phyloP scores from a whole-genome alignment of 2,113 vertebrate species.

The Oplegnathus fasciatus region DNA sequence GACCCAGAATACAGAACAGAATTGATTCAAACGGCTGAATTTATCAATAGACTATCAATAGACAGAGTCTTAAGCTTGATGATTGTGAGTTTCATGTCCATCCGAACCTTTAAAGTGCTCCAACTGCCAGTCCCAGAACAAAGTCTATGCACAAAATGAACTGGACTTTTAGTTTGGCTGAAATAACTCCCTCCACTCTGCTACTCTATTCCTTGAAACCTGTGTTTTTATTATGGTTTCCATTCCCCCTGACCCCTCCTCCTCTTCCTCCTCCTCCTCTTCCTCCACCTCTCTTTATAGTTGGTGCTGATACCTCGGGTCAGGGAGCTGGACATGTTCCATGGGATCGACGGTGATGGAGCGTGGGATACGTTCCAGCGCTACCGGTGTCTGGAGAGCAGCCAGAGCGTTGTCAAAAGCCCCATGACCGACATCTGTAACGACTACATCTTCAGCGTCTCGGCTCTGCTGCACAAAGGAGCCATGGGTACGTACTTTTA shows the following conservation, averaged over 20 bases:
- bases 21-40: no score
- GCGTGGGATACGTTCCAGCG: conserved; percentile 97
- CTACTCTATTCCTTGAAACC: background rate
- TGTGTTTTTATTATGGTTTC: conserved; percentile 19
- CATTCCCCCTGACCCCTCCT: background rate
- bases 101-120: no score
- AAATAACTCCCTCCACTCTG: background rate
- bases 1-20: no score
- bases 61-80: no score
- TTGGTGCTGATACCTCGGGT: conserved; percentile 95
- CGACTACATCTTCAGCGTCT: conserved; percentile 95
- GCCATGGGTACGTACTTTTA: conserved; percentile 85
- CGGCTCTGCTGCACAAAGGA: conserved; percentile 92
- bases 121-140: no score
- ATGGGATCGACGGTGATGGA: conserved; percentile 85
- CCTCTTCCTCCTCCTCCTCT: background rate
- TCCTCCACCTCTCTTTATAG: conserved; percentile 70
- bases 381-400: conserved; percentile 96
- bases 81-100: no score
- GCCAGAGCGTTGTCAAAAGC: conserved; percentile 93
- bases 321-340: conserved; percentile 93
- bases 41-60: no score
- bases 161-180: background rate
- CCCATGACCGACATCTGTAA: conserved; percentile 94
- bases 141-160: no score